Base-by-base conservation (phyloP, 2,797 vertebrate genomes). In the Toxotes lorentzi region DNA sequence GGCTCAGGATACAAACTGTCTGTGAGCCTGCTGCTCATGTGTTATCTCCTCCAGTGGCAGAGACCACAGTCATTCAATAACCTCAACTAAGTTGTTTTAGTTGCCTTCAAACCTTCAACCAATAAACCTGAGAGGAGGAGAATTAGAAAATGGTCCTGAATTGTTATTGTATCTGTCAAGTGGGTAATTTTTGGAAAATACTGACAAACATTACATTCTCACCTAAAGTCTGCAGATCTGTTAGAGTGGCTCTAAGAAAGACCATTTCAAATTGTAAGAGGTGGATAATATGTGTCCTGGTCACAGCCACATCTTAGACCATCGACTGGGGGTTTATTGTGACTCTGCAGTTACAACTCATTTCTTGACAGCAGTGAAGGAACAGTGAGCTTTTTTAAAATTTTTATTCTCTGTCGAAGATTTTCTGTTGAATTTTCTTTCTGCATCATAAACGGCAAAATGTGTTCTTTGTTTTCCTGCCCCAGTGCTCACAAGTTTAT, bases 381-480 rank as follows among this genome's bases (percentile, higher is more conserved):
- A 70, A 48, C 9, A 59, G 9, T 19, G 2, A 53, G 35, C 35
- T n/a, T 71, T 54, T 63, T 56, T 35, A 5, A 0, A 24, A 11
- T 47, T 68, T 67, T n/a, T 34, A 34, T 17, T n/a, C 47, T 27
- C 23, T 40, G 34, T 1, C 38, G 54, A 1, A 1, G 40, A 38
- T 38, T 59, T 30, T 30, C 27, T 30, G 27, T 30, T 38, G 11
- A 11, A 47, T 48, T 61, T 61, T 35, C 27, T 47, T 7, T 23
- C 30, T 70, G 67, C 53, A 70, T 35, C 21, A 59, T 16, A 59
- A 38, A 50, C 43, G 10, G 13, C 30, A n/a, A 50, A 40, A 48
- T 23, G 5, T 50, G 24, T 12, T 8, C 40, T 45, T 11, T 2
- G 12, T 34, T 58, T 58, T 5, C 19, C 40, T 41, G 1, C 67